A percentile compares a stretch with the other conserved stretches of the same genome.
These are phyloP conservation scores for Oligia latruncula DNA, from an alignment of 2,888 invertebrate species.

Conservation along the genomic window DNA sequence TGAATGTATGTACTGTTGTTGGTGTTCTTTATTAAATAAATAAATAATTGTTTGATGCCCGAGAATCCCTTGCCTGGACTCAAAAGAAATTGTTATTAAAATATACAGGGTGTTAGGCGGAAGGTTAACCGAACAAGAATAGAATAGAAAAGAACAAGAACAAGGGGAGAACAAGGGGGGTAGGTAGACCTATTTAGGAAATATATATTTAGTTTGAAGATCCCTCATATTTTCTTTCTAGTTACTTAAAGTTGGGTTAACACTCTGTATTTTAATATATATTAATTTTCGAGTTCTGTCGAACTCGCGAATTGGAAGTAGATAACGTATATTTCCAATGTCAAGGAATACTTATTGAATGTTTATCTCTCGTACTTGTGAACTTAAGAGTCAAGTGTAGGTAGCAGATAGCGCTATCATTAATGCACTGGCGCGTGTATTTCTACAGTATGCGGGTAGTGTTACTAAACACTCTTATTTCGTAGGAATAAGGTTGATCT, in stretches of 20 bases:
- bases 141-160: too few relatives aligned
- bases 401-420: conserved; percentile 82
- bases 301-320: background rate
- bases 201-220: background rate
- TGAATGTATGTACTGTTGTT: background rate
- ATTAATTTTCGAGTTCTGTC: background rate
- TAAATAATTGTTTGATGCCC: background rate
- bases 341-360: conserved; percentile 36
- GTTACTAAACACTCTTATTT: conserved; percentile 58
- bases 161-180: too few relatives aligned
- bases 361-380: conserved; percentile 59
- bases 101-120: too few relatives aligned
- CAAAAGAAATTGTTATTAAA: too few relatives aligned
- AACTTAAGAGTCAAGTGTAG: conserved; percentile 83
- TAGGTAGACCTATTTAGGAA: too few relatives aligned
- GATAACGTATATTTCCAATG: conserved; percentile 21
- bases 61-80: too few relatives aligned
- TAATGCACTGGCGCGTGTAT: conserved; percentile 83
- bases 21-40: background rate
- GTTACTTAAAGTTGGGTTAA: background rate
- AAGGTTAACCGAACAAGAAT: too few relatives aligned
- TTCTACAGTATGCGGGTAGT: conserved; percentile 81
- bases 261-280: too few relatives aligned
- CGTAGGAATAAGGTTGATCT: conserved; percentile 53
- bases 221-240: background rate